Percentiles rank a stretch among this genome's conserved stretches.
phyloP scores from a whole-genome alignment of 2,797 vertebrate species.

The Simalia tracyae region DNA sequence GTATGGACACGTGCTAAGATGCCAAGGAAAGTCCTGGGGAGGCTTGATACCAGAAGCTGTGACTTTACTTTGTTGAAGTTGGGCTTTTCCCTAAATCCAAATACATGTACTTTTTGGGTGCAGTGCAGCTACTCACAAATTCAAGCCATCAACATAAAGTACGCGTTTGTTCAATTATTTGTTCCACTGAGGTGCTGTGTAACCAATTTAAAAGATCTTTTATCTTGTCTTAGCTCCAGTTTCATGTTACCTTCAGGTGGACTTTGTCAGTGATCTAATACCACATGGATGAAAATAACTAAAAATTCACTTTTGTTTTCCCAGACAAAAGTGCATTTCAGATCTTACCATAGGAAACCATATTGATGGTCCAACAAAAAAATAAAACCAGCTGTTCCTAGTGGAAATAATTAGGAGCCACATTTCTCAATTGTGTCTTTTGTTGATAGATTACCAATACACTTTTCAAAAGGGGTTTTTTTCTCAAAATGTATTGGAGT shows the following conservation, averaged over 20 bases:
- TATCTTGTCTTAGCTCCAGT: not conserved
- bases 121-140: not conserved
- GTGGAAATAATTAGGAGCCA: no score
- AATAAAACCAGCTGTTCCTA: no score
- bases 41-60: not conserved
- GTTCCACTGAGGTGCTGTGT: no score
- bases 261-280: not conserved
- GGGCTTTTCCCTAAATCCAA: not conserved
- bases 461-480: no score
- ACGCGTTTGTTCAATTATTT: no score
- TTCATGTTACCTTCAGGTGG: not conserved
- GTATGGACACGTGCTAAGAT: not conserved
- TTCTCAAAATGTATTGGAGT: no score
- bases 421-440: no score
- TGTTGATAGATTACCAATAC: no score
- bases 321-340: not conserved
- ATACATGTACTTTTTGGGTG: not conserved
- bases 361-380: no score
- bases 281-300: not conserved
- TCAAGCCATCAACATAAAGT: not conserved
- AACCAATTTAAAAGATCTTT: not conserved
- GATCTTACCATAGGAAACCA: no score
- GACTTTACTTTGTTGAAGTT: not conserved
- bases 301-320: not conserved
- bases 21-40: not conserved